Conservation (phyloP, 1,140 invertebrate species). For the Argopecten irradians region DNA sequence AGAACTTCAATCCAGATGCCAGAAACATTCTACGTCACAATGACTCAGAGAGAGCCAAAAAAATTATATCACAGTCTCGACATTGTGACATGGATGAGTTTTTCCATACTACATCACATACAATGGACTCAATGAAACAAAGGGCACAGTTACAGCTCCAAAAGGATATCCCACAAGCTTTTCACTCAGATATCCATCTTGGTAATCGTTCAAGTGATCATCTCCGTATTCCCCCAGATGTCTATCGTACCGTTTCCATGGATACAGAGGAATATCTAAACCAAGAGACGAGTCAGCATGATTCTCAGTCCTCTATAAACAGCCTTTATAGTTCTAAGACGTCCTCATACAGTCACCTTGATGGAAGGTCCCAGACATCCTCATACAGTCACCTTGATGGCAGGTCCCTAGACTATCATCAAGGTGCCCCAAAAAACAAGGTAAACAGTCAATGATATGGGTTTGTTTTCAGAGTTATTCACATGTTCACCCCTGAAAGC, state of each 20-base stretch:
- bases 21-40: neutral
- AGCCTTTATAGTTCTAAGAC: neutral
- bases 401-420: neutral
- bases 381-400: neutral
- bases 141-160: neutral
- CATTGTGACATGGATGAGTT: neutral
- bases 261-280: neutral
- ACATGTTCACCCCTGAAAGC: too few species aligned
- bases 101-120: neutral
- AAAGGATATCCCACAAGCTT: too few species aligned
- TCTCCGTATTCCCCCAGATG: too few species aligned
- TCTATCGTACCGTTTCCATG: neutral
- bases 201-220: too few species aligned
- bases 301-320: slow-evolving; percentile 2
- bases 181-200: too few species aligned
- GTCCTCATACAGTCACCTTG: neutral
- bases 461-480: too few species aligned
- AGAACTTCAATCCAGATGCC: neutral
- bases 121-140: neutral
- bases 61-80: neutral
- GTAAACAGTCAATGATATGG: too few species aligned
- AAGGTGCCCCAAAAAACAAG: neutral
- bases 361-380: neutral
- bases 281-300: neutral
- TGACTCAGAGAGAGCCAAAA: slow-evolving; percentile 6